Evolutionary conservation across 2,888 invertebrate species (phyloP).

Genomic region (Scaptomyza caliginosa): DNA sequence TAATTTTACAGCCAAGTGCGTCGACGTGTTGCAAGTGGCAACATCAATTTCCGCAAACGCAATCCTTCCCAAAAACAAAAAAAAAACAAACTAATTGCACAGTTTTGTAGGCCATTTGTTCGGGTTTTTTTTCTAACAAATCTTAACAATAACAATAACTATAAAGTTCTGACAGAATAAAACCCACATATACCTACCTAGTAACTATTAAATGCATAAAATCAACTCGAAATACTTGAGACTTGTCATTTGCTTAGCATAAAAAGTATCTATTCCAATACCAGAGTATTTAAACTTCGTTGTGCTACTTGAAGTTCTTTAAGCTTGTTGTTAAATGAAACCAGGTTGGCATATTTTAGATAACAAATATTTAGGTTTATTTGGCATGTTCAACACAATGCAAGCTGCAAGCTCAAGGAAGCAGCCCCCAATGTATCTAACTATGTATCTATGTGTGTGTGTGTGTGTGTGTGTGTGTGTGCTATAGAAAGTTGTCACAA

Average conservation of each 20-base stretch:
- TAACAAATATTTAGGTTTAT: slow-evolving; percentile 70
- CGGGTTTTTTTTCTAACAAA: slow-evolving; percentile 34
- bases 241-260: slow-evolving; percentile 46
- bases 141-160: slow-evolving; percentile 24
- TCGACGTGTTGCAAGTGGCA: slow-evolving; percentile 41
- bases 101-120: slow-evolving; percentile 18
- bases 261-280: neutral
- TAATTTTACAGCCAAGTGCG: slow-evolving; percentile 56
- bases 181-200: slow-evolving; percentile 4
- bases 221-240: slow-evolving; percentile 63
- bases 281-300: neutral
- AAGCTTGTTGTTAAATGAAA: slow-evolving; percentile 48
- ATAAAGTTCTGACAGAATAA: slow-evolving; percentile 45
- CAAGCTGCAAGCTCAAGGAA: slow-evolving; percentile 67
- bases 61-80: neutral
- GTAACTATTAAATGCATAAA: slow-evolving; percentile 58
- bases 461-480: slow-evolving; percentile 11
- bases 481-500: slow-evolving; percentile 77
- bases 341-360: slow-evolving; percentile 72
- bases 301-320: neutral
- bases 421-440: slow-evolving; percentile 59
- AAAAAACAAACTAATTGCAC: slow-evolving; percentile 37
- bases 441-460: slow-evolving; percentile 33
- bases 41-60: slow-evolving; percentile 47
- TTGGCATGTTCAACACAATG: slow-evolving; percentile 47